Percentiles rank a stretch among this genome's conserved stretches.
These are phyloP conservation scores for Eledone cirrhosa DNA, from an alignment of 2,888 invertebrate species.

Conservation along the genomic window DNA sequence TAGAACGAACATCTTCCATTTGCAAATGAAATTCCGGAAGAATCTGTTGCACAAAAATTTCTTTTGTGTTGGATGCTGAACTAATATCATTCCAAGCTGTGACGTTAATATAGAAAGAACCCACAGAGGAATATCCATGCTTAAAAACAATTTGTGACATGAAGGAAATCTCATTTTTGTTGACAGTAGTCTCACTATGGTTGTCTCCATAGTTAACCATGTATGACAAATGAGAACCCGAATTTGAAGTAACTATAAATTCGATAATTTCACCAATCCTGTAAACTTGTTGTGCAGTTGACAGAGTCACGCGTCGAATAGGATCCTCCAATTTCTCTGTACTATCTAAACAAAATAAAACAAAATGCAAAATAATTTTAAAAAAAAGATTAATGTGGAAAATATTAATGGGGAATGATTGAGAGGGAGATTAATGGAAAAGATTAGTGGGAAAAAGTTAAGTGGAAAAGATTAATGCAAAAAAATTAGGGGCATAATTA, in stretches of 20 bases:
- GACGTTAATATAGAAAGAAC: slow-evolving; percentile 38
- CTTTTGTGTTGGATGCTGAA: not conserved
- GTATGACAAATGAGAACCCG: slow-evolving; percentile 47
- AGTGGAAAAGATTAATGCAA: too few relatives aligned
- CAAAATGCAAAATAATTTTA: not conserved
- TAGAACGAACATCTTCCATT: slow-evolving; percentile 32
- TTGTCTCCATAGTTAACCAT: slow-evolving; percentile 43
- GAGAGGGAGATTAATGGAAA: not conserved
- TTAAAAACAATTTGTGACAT: slow-evolving; percentile 31
- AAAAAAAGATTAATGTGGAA: not conserved
- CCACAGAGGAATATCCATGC: slow-evolving; percentile 38
- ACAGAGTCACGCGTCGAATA: slow-evolving; percentile 30
- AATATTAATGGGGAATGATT: too few relatives aligned
- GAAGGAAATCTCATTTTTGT: slow-evolving; percentile 41
- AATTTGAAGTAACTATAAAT: slow-evolving; percentile 35
- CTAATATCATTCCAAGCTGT: slow-evolving; percentile 40
- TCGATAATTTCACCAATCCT: slow-evolving; percentile 35
- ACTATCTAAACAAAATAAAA: not conserved
- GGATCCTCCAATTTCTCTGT: too few relatives aligned
- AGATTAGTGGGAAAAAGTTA: not conserved
- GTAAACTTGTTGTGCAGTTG: slow-evolving; percentile 31
- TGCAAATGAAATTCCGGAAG: slow-evolving; percentile 33
- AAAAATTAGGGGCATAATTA: too few relatives aligned
- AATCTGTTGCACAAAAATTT: slow-evolving; percentile 36
- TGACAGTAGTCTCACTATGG: not conserved